Evolutionary conservation across 64 coral and sea anemone species (phyloP), one percentile per base, ranked within the genome.

Genomic region (Porites lutea): DNA sequence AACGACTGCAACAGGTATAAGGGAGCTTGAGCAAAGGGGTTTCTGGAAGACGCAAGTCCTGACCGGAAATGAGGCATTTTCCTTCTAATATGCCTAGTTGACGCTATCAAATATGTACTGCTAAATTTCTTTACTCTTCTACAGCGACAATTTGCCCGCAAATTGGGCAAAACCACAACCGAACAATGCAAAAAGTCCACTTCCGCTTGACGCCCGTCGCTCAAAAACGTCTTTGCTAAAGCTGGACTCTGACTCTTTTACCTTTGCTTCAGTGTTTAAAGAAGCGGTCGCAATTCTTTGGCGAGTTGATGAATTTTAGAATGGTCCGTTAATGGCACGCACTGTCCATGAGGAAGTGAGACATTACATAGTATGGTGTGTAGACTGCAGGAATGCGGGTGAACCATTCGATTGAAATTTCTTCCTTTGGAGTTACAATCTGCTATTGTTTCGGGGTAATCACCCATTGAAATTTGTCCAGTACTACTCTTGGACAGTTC

Each of bases 281-380:
- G 45, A 68, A 67, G 81, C 13, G 60, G 8, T 48, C 75, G 8
- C 19, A 23, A 54, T 0, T 82, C 52, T 59, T 23, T 52, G 13
- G 90, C 79, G 83, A 92, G 90, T 77, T 83, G 71, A 18, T 83
- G 57, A 53, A 92, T 74, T 65, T 72, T 82, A 44, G 11, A 69
- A 7, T 3, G 13, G 64, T 92, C 79, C 18, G 54, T 48, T 1
- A 85, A 8, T 3, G 90, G 90, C 74, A 48, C 59, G 44, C 86
- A 74, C 9, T 88, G 86, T 59, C 86, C 44, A 13, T 64, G 23
- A 63, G 68, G 69, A 46, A 88, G 70, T 48, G n/a, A 4, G 14
- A 75, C 86, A 59, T 88, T 88, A 23, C 51, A 45, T 6, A 45
- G 46, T 2, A 88, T 2, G 20, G 12, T 15, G 70, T 46, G 15